Base-by-base conservation (phyloP, 37 sponge, comb jelly and placozoan genomes). In the Ianthella basta region DNA sequence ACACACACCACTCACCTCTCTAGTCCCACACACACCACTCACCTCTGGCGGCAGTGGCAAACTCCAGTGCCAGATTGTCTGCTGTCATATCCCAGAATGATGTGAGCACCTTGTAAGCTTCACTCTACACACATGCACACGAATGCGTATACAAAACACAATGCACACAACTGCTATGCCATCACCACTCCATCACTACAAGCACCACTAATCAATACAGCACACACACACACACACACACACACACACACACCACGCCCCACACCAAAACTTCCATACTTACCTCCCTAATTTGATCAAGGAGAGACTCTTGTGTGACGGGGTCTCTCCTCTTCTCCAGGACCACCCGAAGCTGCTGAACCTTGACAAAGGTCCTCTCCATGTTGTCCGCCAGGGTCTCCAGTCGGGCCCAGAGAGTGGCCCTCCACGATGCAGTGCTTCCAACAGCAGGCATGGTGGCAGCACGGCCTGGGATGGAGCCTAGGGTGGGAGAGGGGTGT, bases 261-360 rank as follows among this genome's bases (percentile, higher is more conserved):
- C 50, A 8, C 50, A 3, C 50, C n/a, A n/a, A n/a, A n/a, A n/a
- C 78, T 53, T 53, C 25, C 44, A 40, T 68, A 25, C 88, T 54
- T 20, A 94, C 95, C 79, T 85, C 83, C 21, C 32, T 54, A 34
- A 91, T 86, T 79, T 57, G 80, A 19, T 92, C 95, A 68, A 94
- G 60, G 40, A 97, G 92, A 38, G 89, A 59, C 8, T 72, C 60
- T 53, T 95, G 95, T 0, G 95, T 84, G 57, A 85, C 67, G 27
- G 97, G 97, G 66, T 97, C 95, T 55, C 89, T 89, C 73, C 85
- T 95, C 89, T 95, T 97, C 35, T 82, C 87, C 77, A 97, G 80
- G 20, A 97, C 97, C 16, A 86, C 79, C 54, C 82, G 80, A 21
- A 97, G 80, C 63, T 92, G 93, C 53, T 88, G 84, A 15, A 93